A percentile compares a stretch with the other conserved stretches of the same genome.
phyloP scores from a whole-genome alignment of 2,797 vertebrate species.

The Decapterus maruadsi region DNA sequence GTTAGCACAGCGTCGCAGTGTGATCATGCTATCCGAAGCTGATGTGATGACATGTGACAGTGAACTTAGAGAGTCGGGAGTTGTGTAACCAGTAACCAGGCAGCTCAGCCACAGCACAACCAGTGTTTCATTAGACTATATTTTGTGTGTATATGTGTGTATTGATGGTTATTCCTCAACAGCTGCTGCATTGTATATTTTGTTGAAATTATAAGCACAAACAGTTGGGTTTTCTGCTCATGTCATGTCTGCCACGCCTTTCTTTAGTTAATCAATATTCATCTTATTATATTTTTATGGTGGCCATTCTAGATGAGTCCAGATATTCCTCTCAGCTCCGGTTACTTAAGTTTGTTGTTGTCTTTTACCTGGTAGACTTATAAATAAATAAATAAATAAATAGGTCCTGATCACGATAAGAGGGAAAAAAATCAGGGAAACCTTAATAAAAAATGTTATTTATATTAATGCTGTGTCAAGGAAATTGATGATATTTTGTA shows the following conservation, averaged over 20 bases:
- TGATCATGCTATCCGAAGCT: neutral
- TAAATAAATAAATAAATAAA: no score
- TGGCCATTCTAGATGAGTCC: neutral
- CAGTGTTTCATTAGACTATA: neutral
- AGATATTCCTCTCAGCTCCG: neutral
- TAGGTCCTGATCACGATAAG: no score
- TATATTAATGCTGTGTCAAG: no score
- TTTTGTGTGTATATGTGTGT: neutral
- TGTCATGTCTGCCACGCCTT: neutral
- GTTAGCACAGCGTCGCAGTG: neutral
- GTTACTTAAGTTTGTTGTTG: neutral
- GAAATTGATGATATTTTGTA: no score
- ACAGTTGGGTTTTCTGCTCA: neutral
- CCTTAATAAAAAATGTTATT: no score
- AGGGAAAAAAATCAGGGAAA: no score
- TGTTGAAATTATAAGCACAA: neutral
- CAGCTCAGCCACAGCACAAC: no score
- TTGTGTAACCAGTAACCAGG: neutral
- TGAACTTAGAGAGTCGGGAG: slow-evolving; percentile 27
- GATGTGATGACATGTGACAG: slow-evolving; percentile 23
- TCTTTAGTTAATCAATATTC: neutral
- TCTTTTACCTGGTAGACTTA: no score
- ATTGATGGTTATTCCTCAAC: no score
- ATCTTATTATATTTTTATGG: neutral
- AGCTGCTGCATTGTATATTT: no score